Percentiles rank a stretch among this genome's conserved stretches.
phyloP scores from a whole-genome alignment of 2,113 vertebrate species.

The Cephalophus harveyi region DNA sequence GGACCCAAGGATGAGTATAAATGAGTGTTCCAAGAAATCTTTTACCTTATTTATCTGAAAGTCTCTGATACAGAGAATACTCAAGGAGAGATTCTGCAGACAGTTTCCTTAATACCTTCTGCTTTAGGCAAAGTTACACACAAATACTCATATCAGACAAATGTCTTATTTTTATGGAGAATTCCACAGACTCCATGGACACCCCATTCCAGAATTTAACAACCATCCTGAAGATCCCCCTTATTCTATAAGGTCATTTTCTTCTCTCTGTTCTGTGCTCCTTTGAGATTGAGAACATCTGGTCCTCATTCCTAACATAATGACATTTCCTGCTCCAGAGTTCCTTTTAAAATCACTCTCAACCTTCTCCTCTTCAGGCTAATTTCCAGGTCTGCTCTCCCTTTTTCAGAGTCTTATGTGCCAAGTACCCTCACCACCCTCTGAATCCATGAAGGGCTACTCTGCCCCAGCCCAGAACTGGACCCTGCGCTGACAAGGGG shows the following conservation, averaged over 20 bases:
- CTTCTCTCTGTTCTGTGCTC: constrained; percentile 23
- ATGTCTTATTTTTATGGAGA: constrained; percentile 25
- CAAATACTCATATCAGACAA: neutral
- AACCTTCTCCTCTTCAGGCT: constrained; percentile 53
- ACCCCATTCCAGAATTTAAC: neutral
- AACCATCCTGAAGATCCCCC: neutral
- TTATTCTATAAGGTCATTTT: constrained; percentile 39
- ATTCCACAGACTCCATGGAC: neutral
- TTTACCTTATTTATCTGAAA: neutral
- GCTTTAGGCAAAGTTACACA: neutral
- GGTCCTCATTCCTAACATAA: constrained; percentile 56
- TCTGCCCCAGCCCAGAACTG: neutral
- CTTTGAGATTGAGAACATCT: constrained; percentile 61
- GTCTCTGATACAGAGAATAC: neutral
- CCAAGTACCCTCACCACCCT: neutral
- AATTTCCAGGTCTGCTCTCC: constrained; percentile 15
- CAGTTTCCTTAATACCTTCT: neutral
- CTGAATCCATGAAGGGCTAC: neutral
- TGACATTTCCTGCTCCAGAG: constrained; percentile 65
- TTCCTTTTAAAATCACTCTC: constrained; percentile 53
- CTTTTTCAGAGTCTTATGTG: neutral
- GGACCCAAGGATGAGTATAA: neutral
- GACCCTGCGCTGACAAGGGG: neutral
- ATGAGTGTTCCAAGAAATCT: neutral
- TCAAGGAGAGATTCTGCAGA: neutral